Conservation (phyloP, 1,140 invertebrate genomes). For the Epicauta chinensis region DNA sequence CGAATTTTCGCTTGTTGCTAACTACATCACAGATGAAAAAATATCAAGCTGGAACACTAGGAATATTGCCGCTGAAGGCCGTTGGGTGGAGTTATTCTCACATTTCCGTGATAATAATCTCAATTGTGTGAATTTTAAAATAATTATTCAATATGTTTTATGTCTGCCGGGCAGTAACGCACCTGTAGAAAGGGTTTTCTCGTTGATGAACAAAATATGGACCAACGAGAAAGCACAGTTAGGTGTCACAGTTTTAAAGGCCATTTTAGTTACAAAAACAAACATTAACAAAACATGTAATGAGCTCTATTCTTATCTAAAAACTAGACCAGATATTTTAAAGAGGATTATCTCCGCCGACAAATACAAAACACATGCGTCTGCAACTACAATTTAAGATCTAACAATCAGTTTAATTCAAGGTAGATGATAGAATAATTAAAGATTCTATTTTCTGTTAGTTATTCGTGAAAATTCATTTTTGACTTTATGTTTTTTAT, state of each 20-base stretch:
- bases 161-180: conserved; percentile 23
- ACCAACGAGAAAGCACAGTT: conserved; percentile 20
- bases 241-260: conserved; percentile 12
- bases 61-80: conserved; percentile 17
- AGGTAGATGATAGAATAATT: too few species aligned
- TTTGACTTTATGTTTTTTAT: too few species aligned
- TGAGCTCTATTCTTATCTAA: conserved; percentile 27
- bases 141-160: conserved; percentile 20
- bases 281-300: conserved; percentile 21
- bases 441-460: too few species aligned
- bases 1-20: conserved; percentile 15
- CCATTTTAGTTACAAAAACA: conserved; percentile 17
- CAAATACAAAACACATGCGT: conserved; percentile 32
- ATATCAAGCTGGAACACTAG: conserved; percentile 18
- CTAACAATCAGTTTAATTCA: too few species aligned
- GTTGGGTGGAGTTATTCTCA: conserved; percentile 22
- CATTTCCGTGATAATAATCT: conserved; percentile 16
- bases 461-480: too few species aligned
- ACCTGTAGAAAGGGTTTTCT: conserved; percentile 24
- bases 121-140: conserved; percentile 12
- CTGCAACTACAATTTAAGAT: too few species aligned
- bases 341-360: conserved; percentile 30
- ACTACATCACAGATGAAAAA: conserved; percentile 19
- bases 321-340: conserved; percentile 25
- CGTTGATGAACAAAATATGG: conserved; percentile 21